Evolutionary conservation across 2,888 invertebrate species (phyloP).

Genomic region (Tetragonisca angustula): DNA sequence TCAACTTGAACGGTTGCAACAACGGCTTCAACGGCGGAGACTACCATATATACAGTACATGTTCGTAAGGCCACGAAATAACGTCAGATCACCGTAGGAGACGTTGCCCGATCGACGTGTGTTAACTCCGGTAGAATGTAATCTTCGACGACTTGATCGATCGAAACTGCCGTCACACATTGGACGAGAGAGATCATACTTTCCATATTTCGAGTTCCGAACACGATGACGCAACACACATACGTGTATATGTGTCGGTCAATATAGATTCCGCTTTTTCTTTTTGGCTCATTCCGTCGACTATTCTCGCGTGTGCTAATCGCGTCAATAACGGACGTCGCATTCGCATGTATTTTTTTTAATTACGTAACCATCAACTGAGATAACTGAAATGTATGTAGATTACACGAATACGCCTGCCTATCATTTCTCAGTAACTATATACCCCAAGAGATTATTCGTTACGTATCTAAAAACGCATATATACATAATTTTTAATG

Average conservation of each 20-base stretch:
- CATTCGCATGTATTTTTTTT: background rate
- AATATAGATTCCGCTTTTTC: conserved; percentile 35
- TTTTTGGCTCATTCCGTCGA: background rate
- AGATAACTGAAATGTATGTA: background rate
- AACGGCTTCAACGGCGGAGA: conserved; percentile 53
- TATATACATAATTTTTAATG: background rate
- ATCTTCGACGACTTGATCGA: conserved; percentile 59
- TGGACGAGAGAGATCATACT: conserved; percentile 59
- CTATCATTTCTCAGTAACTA: background rate
- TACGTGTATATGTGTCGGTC: conserved; percentile 25
- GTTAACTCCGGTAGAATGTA: conserved; percentile 57
- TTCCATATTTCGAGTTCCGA: conserved; percentile 54
- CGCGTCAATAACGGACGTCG: background rate
- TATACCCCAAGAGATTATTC: background rate
- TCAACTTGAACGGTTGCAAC: conserved; percentile 62
- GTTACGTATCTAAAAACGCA: background rate
- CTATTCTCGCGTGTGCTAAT: background rate
- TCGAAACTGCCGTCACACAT: conserved; percentile 59
- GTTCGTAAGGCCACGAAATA: conserved; percentile 57
- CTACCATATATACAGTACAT: conserved; percentile 60
- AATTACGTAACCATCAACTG: background rate
- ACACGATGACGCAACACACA: conserved; percentile 32
- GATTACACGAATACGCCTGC: background rate
- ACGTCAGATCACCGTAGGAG: conserved; percentile 52
- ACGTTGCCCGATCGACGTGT: conserved; percentile 52